Percentiles rank a stretch among this genome's conserved stretches.
phyloP scores from a whole-genome alignment of 2,113 vertebrate species.

The Microtus ochrogaster region DNA sequence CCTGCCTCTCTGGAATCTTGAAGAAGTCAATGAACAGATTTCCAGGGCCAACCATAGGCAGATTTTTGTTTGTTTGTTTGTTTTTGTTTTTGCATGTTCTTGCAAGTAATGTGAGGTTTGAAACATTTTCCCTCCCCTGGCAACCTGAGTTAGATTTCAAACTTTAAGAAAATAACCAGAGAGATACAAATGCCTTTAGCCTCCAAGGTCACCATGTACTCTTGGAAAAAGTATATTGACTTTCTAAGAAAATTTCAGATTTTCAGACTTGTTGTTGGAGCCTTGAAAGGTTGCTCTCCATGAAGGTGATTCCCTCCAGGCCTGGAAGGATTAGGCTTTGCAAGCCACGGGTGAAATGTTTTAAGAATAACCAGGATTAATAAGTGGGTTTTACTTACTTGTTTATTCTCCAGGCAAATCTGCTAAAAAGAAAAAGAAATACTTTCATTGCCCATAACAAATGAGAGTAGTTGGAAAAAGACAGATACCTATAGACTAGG shows the following conservation, averaged over 20 bases:
- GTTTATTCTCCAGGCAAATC: neutral
- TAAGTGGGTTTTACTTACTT: neutral
- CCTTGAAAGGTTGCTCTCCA: neutral
- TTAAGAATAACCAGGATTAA: slow-evolving; percentile 41
- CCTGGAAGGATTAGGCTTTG: slow-evolving; percentile 33
- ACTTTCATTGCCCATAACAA: neutral
- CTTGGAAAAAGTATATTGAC: neutral
- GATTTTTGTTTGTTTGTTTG: neutral
- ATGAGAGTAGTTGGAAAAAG: neutral
- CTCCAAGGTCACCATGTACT: neutral
- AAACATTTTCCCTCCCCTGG: neutral
- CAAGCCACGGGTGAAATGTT: slow-evolving; percentile 2
- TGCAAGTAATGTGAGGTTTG: neutral
- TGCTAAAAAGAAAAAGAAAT: neutral
- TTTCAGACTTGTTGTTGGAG: neutral
- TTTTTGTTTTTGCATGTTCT: neutral
- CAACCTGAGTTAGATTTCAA: neutral
- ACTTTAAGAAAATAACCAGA: neutral
- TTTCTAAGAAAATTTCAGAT: neutral
- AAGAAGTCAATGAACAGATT: neutral
- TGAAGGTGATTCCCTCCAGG: neutral
- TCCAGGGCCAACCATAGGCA: neutral
- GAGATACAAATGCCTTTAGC: neutral
- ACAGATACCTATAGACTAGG: neutral
- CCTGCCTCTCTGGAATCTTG: neutral